Evolutionary conservation across 2,888 invertebrate genomes (phyloP).

Genomic region (Selenia dentaria): DNA sequence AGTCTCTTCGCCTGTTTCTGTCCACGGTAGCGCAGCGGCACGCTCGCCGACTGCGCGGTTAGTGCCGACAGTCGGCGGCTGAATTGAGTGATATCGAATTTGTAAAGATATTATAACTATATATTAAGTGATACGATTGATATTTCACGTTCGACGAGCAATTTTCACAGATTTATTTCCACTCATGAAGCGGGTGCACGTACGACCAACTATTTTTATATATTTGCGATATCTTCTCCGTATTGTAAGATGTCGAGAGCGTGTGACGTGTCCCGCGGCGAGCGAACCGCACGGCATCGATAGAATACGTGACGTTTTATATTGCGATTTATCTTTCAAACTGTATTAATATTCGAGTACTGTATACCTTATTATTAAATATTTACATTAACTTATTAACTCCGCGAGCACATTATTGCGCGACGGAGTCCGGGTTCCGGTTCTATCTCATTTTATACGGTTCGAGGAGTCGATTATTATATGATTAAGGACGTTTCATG

Average conservation of each 20-base stretch:
- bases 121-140: slow-evolving; percentile 31
- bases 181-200: slow-evolving; percentile 30
- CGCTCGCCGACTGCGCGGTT: neutral
- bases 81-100: slow-evolving; percentile 32
- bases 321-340: slow-evolving; percentile 13
- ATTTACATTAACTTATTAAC: slow-evolving; percentile 12
- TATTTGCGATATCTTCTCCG: slow-evolving; percentile 30
- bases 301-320: slow-evolving; percentile 16
- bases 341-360: slow-evolving; percentile 7
- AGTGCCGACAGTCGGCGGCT: neutral
- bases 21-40: neutral
- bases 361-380: slow-evolving; percentile 8
- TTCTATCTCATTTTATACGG: slow-evolving; percentile 38
- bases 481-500: slow-evolving; percentile 28
- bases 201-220: slow-evolving; percentile 58
- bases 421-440: slow-evolving; percentile 17
- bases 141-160: slow-evolving; percentile 43
- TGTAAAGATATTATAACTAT: slow-evolving; percentile 42
- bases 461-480: slow-evolving; percentile 35
- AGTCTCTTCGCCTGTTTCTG: neutral
- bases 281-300: neutral
- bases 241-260: slow-evolving; percentile 23
- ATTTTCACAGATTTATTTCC: slow-evolving; percentile 40
- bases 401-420: slow-evolving; percentile 23
- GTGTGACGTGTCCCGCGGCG: neutral